Evolutionary conservation across 1,140 invertebrate species (phyloP).

Genomic region (Trichonephila clavipes): DNA sequence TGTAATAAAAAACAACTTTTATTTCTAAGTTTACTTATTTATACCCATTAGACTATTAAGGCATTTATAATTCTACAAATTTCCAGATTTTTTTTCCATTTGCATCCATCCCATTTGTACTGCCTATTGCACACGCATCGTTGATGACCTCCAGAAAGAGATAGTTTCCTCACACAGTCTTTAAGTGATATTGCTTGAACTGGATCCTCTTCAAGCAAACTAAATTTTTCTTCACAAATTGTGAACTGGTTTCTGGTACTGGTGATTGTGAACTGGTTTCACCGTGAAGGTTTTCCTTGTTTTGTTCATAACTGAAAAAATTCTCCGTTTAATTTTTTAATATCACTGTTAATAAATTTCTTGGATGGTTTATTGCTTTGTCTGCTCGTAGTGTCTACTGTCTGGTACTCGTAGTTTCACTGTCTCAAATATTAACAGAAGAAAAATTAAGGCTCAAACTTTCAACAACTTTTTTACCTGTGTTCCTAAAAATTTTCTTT

Average conservation of each 20-base stretch:
- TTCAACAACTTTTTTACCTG: not conserved
- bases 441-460: not conserved
- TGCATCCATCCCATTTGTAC: no score
- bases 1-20: no score
- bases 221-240: not conserved
- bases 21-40: no score
- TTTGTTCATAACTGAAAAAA: not conserved
- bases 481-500: not conserved
- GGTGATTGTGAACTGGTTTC: not conserved
- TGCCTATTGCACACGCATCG: no score
- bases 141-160: not conserved
- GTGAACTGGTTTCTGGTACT: not conserved
- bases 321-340: not conserved
- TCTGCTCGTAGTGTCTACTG: no score
- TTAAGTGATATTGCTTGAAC: no score
- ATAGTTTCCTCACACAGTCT: no score
- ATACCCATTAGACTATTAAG: no score
- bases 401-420: not conserved
- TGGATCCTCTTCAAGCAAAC: not conserved
- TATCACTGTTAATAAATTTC: not conserved
- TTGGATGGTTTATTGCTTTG: not conserved
- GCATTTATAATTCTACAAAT: no score
- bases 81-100: no score
- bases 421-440: not conserved
- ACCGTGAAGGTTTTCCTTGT: not conserved